Conservation (phyloP, 2,113 vertebrate species). For the Phyllostomus hastatus region DNA sequence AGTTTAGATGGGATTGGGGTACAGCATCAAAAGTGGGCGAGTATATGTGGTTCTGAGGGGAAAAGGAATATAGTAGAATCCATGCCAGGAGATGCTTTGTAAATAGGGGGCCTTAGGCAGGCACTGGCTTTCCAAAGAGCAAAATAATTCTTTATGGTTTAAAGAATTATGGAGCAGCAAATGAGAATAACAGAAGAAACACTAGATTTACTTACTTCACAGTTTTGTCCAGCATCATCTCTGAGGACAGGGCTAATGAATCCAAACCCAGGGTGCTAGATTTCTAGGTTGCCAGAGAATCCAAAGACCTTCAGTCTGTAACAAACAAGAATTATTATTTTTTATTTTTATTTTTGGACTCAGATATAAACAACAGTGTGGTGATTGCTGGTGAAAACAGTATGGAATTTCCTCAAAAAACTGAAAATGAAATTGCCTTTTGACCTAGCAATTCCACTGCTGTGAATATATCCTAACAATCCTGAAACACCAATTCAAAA, state of each 20-base stretch:
- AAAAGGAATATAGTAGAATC: neutral
- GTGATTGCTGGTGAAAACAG: too few species aligned
- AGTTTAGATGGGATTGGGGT: neutral
- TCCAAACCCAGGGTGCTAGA: constrained; percentile 22
- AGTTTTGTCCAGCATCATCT: neutral
- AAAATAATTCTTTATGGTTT: neutral
- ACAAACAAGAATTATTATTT: constrained; percentile 9
- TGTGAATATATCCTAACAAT: too few species aligned
- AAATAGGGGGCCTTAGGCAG: neutral
- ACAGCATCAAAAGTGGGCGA: neutral
- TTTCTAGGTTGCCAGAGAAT: constrained; percentile 49
- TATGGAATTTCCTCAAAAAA: too few species aligned
- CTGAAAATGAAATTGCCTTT: too few species aligned
- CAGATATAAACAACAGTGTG: too few species aligned
- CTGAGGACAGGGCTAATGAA: constrained; percentile 1
- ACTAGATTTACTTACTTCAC: neutral
- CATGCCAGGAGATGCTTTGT: neutral
- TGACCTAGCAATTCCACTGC: too few species aligned
- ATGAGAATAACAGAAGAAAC: neutral
- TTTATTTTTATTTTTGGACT: too few species aligned
- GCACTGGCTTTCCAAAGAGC: neutral
- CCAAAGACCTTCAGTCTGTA: constrained; percentile 21
- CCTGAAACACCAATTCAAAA: too few species aligned
- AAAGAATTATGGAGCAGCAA: neutral
- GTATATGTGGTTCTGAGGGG: neutral